Base-by-base conservation (phyloP, 1,140 invertebrate genomes). In the Palaemon carinicauda region DNA sequence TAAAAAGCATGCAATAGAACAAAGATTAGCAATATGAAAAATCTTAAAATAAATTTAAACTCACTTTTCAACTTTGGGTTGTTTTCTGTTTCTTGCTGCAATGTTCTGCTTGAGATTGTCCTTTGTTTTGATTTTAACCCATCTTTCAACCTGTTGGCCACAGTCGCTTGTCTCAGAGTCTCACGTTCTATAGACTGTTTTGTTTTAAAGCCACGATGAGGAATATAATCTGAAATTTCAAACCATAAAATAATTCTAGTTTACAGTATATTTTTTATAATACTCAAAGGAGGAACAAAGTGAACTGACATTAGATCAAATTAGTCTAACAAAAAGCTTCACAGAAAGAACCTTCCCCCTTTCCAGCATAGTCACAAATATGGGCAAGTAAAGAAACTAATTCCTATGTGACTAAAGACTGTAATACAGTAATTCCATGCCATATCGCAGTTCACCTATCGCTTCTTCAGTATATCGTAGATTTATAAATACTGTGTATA, bases 181-280 rank as follows among this genome's bases (percentile, higher is more conserved):
- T 96, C 95, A 1, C 94, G 93, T 88, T 94, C 93, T 12, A 95
- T 92, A 73, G 93, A 94, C 86, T 95, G 91, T 88, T 95, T 94
- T 7, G 96, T 96, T 91, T 96, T 96, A 90, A 97, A 97, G 52
- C 93, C 92, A 83, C 95, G 92, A 24, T 31, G 29, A 19, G 15
- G 78, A 9, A 74, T 29, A 12, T 69, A 51, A 7, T 9, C 74
- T 85, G 52, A 24, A 75, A 51, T 69, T 27, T n/a, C 19, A 51
- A 31, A 19, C 27, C 3, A 69, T 50, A 24, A 3, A 31, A 15
- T 3, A 24, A 33, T 29, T 24, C 21, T 27, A 29, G 21, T 29
- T n/a, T 21, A 29, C n/a, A n/a, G n/a, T n/a, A n/a, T n/a, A 78
- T 31, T 27, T 53, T 53, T 10, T 31, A 56, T 19, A 51, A 29